phyloP scores from a whole-genome alignment of 2,888 invertebrate genomes.

The Griposia aprilina region DNA sequence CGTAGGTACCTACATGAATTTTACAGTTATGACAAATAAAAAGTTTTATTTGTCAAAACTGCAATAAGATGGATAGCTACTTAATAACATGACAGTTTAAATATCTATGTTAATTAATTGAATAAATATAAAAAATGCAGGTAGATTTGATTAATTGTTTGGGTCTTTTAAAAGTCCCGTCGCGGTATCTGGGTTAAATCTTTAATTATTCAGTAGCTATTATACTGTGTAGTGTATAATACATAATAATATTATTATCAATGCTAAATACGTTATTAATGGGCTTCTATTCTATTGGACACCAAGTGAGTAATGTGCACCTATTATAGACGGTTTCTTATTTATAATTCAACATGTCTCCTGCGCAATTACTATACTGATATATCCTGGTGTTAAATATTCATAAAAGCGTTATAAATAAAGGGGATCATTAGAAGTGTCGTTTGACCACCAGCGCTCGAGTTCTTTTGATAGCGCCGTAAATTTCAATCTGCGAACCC shows the following conservation, averaged over 20 bases:
- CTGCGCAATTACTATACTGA: slow-evolving; percentile 68
- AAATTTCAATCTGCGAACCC: slow-evolving; percentile 65
- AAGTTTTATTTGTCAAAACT: too few species aligned
- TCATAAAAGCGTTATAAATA: slow-evolving; percentile 60
- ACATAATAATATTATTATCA: slow-evolving; percentile 38
- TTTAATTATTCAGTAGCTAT: slow-evolving; percentile 53
- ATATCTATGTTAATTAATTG: too few species aligned
- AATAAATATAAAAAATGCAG: too few species aligned
- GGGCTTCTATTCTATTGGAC: slow-evolving; percentile 65
- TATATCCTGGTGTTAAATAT: slow-evolving; percentile 66
- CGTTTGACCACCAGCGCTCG: slow-evolving; percentile 53
- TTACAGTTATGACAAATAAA: too few species aligned
- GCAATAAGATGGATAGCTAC: too few species aligned
- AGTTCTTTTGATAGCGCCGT: slow-evolving; percentile 68
- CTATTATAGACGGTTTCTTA: slow-evolving; percentile 68
- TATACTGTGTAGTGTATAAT: slow-evolving; percentile 40
- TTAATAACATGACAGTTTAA: too few species aligned
- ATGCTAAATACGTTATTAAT: slow-evolving; percentile 68
- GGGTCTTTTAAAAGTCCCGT: too few species aligned
- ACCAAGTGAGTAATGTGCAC: slow-evolving; percentile 63
- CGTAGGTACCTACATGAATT: too few species aligned
- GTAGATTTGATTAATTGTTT: too few species aligned
- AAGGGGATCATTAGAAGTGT: slow-evolving; percentile 55
- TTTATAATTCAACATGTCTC: slow-evolving; percentile 73
- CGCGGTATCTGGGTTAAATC: slow-evolving; percentile 10